These are phyloP conservation scores for Teleogryllus occipitalis DNA, from an alignment of 1,140 invertebrate genomes.

Conservation along the genomic window DNA sequence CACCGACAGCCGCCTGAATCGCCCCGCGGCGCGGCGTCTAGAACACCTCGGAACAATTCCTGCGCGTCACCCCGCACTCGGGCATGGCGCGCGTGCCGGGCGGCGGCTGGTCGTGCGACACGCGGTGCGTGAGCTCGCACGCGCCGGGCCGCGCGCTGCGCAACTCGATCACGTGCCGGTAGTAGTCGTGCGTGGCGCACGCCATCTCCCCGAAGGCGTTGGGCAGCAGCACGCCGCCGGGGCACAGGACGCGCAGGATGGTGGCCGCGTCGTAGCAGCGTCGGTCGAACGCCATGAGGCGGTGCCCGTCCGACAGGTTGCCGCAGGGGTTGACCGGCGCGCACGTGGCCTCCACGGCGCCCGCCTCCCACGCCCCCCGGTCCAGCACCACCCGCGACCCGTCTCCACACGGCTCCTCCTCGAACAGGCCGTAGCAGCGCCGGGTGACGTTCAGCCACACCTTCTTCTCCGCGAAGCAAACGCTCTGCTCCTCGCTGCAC, in stretches of 20 bases:
- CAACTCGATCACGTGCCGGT: neutral
- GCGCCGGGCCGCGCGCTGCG: neutral
- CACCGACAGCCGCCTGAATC: too few species aligned
- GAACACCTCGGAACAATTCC: too few species aligned
- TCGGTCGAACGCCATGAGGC: neutral
- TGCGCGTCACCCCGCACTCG: too few species aligned
- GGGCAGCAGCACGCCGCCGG: neutral
- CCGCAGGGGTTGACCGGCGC: neutral
- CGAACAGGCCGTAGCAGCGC: neutral
- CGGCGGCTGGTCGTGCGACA: neutral
- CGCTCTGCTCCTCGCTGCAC: neutral
- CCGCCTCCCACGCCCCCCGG: neutral
- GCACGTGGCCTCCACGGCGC: neutral
- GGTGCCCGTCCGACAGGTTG: too few species aligned
- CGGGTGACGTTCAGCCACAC: neutral
- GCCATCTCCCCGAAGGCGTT: neutral
- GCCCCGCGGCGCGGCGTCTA: too few species aligned
- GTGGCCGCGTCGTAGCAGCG: neutral
- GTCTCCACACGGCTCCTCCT: neutral
- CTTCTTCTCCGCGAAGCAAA: neutral
- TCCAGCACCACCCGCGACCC: neutral
- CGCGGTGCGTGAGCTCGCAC: neutral
- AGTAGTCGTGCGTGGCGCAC: neutral
- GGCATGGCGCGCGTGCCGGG: too few species aligned
- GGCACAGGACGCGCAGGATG: neutral